Evolutionary conservation across 2,797 vertebrate species (phyloP), one percentile per base, ranked within the genome.

Genomic region (Neostethus bicornis): DNA sequence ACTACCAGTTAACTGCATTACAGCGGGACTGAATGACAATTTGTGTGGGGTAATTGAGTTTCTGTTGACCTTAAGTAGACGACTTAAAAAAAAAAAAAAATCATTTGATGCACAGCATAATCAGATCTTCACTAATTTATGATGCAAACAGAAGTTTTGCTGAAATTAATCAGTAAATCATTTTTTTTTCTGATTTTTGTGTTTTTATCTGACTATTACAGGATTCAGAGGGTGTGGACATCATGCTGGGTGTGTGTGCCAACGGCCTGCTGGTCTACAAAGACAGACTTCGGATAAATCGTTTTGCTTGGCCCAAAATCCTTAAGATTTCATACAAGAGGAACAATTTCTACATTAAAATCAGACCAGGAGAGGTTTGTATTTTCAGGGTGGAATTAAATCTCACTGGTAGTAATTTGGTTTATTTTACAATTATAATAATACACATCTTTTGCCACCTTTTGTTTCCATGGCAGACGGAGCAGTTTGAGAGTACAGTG

Each of bases 231-330:
- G 95, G 93, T 0, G 96, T 99, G 87, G 96, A 99, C 89, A 98
- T 99, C 90, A 98, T 96, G 94, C 83, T 99, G 31, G 97, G 97
- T 0, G 95, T 99, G 43, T 98, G 96, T 72, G 92, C 96, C 73
- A 99, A 96, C 0, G 97, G 97, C 4, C 91, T 99, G 46, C 88
- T 99, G 68, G 96, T 99, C 87, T 99, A 98, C 89, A 98, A 98
- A 89, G 97, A 99, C 63, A 91, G 93, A 72, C 95, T 99, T 34
- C 89, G 96, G 81, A 99, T 99, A 87, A 99, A 99, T 80, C 95
- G 96, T 34, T 99, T 99, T 1, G 96, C 97, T 65, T 99, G 97
- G 97, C 96, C 97, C 37, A 99, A 99, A 91, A 98, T 99, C 77
- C 92, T 99, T 64, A 99, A 99, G 88, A 98, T 99, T 78, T 99